Evolutionary conservation across 2,888 invertebrate species (phyloP), one percentile per base, ranked within the genome.

Genomic region (Nematopogon swammerdamellus): DNA sequence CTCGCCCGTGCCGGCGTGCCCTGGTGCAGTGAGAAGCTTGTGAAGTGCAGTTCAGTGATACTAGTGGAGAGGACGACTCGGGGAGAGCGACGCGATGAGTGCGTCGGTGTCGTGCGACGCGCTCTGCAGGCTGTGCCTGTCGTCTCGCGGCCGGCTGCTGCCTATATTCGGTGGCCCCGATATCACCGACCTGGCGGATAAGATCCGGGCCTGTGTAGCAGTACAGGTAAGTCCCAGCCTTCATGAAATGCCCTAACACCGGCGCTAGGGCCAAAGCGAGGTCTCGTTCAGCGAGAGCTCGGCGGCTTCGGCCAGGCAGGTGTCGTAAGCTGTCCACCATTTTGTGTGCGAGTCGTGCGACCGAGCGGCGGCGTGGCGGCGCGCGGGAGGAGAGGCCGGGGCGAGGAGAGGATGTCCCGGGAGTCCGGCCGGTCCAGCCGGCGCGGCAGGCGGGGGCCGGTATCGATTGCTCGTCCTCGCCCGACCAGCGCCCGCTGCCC

Each of bases 151-250:
- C 67, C 81, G 82, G 65, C 81, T 80, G 69, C 77, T 80, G 63
- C 82, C 84, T 66, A 82, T 85, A 64, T 84, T 84, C 70, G 75
- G 73, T 72, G 75, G 73, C 66, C 65, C 72, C 66, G 79, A 79
- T 64, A 67, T 81, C 68, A 64, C 69, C 70, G 69, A 80, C 63
- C 75, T 88, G 60, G 82, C 79, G 54, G 79, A 79, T 56, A 86
- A 84, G 80, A 88, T 88, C 65, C 80, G 80, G 64, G 80, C 81
- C 63, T 85, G 83, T 63, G 75, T 88, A 58, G 80, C 85, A 52
- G 82, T 88, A 55, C 82, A 87, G 84, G 88, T 88, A 73, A 67
- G 83, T 74, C 14, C 3, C 3, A 36, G 36, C 36, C n/a, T 3
- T 36, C n/a, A 3, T 8, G 36, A 14, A 65, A 61, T 63, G 55